phyloP scores from a whole-genome alignment of 2,797 vertebrate species.

The Helostoma temminkii region DNA sequence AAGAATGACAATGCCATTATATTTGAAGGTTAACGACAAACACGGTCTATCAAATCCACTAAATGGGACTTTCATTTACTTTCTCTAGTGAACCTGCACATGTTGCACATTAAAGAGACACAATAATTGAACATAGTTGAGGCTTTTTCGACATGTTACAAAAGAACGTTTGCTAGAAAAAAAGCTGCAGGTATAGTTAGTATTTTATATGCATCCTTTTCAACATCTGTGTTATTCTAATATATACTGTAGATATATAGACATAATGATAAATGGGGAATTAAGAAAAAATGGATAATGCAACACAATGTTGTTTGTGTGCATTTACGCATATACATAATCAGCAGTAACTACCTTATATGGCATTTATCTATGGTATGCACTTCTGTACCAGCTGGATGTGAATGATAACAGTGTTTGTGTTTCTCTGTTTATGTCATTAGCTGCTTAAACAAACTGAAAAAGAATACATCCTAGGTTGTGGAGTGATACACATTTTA shows the following conservation, averaged over 20 bases:
- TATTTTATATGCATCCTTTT: conserved; percentile 1
- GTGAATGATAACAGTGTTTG: not conserved
- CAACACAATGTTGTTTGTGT: not conserved
- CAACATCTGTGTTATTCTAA: conserved; percentile 5
- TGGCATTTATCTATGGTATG: not conserved
- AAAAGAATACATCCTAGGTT: not conserved
- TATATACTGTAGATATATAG: conserved; percentile 18
- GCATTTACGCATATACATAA: not conserved
- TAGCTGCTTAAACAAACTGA: not conserved
- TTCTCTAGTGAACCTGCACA: conserved; percentile 41
- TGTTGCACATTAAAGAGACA: not conserved
- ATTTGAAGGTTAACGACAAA: conserved; percentile 62
- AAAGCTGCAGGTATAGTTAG: too few relatives aligned
- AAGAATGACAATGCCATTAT: conserved; percentile 51
- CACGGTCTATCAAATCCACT: conserved; percentile 30
- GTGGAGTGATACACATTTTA: not conserved
- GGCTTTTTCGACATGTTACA: not conserved
- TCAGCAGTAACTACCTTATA: not conserved
- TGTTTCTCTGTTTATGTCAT: not conserved
- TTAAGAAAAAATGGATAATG: not conserved
- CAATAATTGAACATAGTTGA: too few relatives aligned
- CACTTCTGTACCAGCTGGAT: not conserved
- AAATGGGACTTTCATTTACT: conserved; percentile 57
- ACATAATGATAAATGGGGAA: not conserved
- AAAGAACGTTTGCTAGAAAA: not conserved